Evolutionary conservation across 2,888 invertebrate species (phyloP).

Genomic region (Chesias legatella): DNA sequence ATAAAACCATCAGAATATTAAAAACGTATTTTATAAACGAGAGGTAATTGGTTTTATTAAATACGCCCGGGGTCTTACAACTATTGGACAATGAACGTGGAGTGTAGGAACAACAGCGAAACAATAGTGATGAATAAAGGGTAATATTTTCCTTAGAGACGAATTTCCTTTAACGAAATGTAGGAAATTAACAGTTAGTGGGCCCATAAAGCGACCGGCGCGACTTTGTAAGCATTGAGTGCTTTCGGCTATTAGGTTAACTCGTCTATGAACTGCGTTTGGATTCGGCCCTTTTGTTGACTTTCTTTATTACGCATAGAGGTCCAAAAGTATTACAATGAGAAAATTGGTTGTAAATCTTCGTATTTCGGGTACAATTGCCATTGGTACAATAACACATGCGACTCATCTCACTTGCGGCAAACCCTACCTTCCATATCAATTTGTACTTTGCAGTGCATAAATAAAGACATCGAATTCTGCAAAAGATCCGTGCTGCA

Average conservation of each 20-base stretch:
- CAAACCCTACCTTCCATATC: conserved; percentile 9
- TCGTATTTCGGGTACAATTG: conserved; percentile 20
- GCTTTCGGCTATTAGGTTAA: conserved; percentile 78
- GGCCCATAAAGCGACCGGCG: conserved; percentile 67
- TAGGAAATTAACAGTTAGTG: conserved; percentile 76
- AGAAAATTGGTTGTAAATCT: conserved; percentile 33
- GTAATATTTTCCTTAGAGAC: conserved; percentile 65
- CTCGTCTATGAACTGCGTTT: conserved; percentile 69
- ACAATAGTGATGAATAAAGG: conserved; percentile 45
- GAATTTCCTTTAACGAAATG: conserved; percentile 66
- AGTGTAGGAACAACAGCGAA: conserved; percentile 45
- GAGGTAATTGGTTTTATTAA: conserved; percentile 43
- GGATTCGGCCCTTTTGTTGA: conserved; percentile 61
- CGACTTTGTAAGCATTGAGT: conserved; percentile 78
- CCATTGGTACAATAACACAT: too few species aligned
- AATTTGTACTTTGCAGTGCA: conserved; percentile 32
- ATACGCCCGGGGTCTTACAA: conserved; percentile 38
- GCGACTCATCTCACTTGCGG: too few species aligned
- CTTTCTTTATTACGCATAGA: conserved; percentile 50
- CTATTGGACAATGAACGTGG: conserved; percentile 47
- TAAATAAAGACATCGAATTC: conserved; percentile 37
- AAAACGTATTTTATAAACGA: conserved; percentile 15
- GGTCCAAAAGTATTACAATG: conserved; percentile 30
- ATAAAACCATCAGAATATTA: too few species aligned
- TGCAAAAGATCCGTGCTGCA: conserved; percentile 32